Evolutionary conservation across 2,888 invertebrate species (phyloP), one percentile per base, ranked within the genome.

Genomic region (Hirtodrosophila duncani): DNA sequence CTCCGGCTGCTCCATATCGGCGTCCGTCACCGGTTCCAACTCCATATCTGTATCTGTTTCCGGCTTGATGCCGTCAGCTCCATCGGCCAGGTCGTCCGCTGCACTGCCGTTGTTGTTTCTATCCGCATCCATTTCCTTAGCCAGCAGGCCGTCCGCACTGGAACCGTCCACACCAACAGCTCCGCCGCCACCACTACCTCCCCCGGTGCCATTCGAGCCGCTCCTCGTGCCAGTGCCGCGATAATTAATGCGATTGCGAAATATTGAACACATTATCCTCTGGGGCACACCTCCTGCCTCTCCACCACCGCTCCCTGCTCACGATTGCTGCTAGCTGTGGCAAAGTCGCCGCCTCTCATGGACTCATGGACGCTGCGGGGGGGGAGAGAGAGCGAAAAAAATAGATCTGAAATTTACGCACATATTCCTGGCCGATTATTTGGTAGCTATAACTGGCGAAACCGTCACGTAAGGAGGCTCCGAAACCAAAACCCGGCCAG

Each of bases 211-310:
- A 36, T 61, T 49, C 49, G 53, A 39, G 29, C 68, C 65, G 50
- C 66, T 69, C 24, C 83, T 79, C 39, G 66, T 77, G 55, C 66
- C 78, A 53, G 83, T 80, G 60, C 85, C 85, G 33, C 86, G 83
- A 64, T 85, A 85, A 65, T 85, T 84, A 52, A 85, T 84, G 53
- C 85, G 85, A 64, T 85, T 85, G 44, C 85, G 85, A 78, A 85
- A 85, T 69, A 85, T 84, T 57, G 85, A 85, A 77, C 85, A 85
- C 85, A 85, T 85, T 62, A 59, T 72, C 57, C 55, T 30, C 52
- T 34, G 46, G 33, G 49, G 27, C 36, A 37, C n/a, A 38, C 13
- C 27, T 13, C 20, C 29, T 42, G 39, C 34, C 24, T 44, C 9
- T 27, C 30, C 46, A 46, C 43, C 59, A 13, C 38, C 59, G 39